A percentile compares a stretch with the other conserved stretches of the same genome.
These are phyloP conservation scores for Prosapia bicincta DNA, from an alignment of 2,888 invertebrate genomes.

Conservation along the genomic window DNA sequence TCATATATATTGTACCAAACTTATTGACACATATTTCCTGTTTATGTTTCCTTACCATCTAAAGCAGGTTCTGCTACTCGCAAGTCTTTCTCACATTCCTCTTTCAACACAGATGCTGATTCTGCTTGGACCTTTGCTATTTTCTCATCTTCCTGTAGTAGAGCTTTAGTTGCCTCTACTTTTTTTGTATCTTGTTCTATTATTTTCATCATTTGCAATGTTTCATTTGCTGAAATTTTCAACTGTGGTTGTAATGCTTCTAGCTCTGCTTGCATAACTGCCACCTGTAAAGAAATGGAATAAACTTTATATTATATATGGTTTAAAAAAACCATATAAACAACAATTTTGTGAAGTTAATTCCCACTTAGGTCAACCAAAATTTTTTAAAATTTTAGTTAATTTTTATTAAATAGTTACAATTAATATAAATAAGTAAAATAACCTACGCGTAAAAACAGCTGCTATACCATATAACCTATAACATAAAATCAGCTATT, in stretches of 20 bases:
- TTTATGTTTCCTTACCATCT: slow-evolving; percentile 49
- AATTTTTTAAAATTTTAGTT: too few species aligned
- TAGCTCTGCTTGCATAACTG: slow-evolving; percentile 71
- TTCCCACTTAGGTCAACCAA: too few species aligned
- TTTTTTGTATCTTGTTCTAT: slow-evolving; percentile 63
- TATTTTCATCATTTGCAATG: slow-evolving; percentile 68
- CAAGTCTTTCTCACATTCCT: slow-evolving; percentile 90
- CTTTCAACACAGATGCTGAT: slow-evolving; percentile 75
- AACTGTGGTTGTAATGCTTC: slow-evolving; percentile 71
- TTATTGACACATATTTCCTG: too few species aligned
- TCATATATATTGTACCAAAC: too few species aligned
- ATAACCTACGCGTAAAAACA: too few species aligned
- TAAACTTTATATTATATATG: too few species aligned
- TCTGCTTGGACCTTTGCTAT: slow-evolving; percentile 85
- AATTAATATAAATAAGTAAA: too few species aligned
- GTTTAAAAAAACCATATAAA: too few species aligned
- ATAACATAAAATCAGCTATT: too few species aligned
- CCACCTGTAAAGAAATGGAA: slow-evolving; percentile 54
- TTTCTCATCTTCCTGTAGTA: slow-evolving; percentile 83
- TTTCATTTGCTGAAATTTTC: slow-evolving; percentile 66
- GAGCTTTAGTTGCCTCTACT: slow-evolving; percentile 73
- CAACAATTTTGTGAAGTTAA: too few species aligned
- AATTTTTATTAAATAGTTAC: too few species aligned
- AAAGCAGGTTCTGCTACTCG: slow-evolving; percentile 82
- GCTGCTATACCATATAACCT: too few species aligned